phyloP scores from a whole-genome alignment of 1,140 invertebrate species.

The Rhagoletis pomonella region DNA sequence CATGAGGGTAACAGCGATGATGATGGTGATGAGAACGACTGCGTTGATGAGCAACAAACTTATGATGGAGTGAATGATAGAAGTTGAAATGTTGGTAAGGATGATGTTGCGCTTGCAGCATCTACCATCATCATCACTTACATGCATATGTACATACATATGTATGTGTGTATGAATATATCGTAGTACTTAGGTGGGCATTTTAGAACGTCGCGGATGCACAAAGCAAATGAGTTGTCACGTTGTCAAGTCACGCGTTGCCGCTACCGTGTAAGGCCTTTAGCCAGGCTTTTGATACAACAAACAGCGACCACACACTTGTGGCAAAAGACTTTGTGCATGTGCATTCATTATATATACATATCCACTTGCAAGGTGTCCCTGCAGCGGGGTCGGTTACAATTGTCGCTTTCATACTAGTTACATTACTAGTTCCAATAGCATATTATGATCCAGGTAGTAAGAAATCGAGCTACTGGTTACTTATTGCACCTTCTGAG shows the following conservation, averaged over 20 bases:
- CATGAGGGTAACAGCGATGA: too few species aligned
- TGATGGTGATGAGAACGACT: background rate
- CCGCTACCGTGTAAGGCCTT: background rate
- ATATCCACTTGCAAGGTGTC: background rate
- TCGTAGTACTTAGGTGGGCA: background rate
- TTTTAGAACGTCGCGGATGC: background rate
- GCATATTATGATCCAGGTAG: too few species aligned
- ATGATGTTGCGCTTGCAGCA: background rate
- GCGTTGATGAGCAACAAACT: conserved; percentile 28
- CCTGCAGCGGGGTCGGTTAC: too few species aligned
- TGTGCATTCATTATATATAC: background rate
- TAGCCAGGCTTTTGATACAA: conserved; percentile 11
- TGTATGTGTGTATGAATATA: background rate
- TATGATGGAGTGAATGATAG: conserved; percentile 4
- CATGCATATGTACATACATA: background rate
- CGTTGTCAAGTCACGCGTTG: conserved; percentile 31
- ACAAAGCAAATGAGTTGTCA: conserved; percentile 43
- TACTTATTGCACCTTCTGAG: too few species aligned
- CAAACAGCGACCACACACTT: background rate
- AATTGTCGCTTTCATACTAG: too few species aligned
- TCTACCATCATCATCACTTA: too few species aligned
- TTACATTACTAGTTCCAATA: too few species aligned
- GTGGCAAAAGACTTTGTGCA: background rate
- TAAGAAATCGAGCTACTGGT: too few species aligned
- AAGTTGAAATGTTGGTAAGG: conserved; percentile 36